Evolutionary conservation across 2,797 vertebrate species (phyloP), one percentile per base, ranked within the genome.

Genomic region (Podarcis siculus): DNA sequence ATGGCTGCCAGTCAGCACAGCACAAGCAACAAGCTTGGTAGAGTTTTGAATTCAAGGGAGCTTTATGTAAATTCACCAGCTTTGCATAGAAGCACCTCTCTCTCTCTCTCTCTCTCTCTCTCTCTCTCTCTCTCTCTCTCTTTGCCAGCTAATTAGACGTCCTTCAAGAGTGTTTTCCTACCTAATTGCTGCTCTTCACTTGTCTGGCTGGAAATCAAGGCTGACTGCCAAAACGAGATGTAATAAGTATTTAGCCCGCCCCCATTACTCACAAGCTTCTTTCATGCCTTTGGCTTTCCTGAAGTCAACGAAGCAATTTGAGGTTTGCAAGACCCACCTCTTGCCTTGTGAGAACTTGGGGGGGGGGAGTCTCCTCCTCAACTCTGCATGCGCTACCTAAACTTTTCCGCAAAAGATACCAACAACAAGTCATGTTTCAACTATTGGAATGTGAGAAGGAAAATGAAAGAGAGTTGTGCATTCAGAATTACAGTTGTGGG

Each of bases 191-290:
- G 85, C 58, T 89, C 35, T 86, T 92, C 27, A 0, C 85, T 49
- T 72, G 75, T 90, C 92, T 93, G 93, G 86, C 87, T 83, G 80
- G 72, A 89, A 64, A 89, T 82, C 90, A 91, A 67, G 64, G 69
- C 30, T 45, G 80, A 9, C 30, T 92, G 92, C 88, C 90, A 94
- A 94, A 76, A 0, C n/a, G 25, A 69, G 64, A 71, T 25, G 58
- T 27, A 79, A 86, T 69, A 75, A 42, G 67, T 61, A 81, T 37
- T 61, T 93, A 85, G 76, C 91, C 61, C 61, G 90, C 90, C 35
- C 90, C 84, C 87, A 90, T 91, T 86, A 87, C 82, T 49, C 91
- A 73, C 32, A 90, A 81, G 80, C 90, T 87, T 89, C 80, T 86
- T 67, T 87, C 86, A 86, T 45, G 90, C 91, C 85, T 92, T 77